Base-by-base conservation (phyloP, 2,888 invertebrate species). In the Leptopterna dolabrata region DNA sequence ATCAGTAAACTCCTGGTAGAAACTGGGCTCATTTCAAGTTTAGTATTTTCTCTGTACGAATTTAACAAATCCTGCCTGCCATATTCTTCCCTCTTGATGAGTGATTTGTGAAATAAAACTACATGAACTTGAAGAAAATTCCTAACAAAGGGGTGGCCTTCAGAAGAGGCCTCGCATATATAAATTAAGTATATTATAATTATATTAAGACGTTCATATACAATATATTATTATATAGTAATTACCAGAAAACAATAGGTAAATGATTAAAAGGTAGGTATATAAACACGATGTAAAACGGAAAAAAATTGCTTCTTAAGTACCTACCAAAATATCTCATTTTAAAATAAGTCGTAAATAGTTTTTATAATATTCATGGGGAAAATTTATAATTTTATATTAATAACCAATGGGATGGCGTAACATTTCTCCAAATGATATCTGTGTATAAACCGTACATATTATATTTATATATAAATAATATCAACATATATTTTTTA, bases 401-500 rank as follows among this genome's bases (percentile, higher is more conserved):
- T 47, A 63, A 63, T 24, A 63, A 27, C 2, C 19, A 24, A 24
- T 63, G 63, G 63, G 24, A 63, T 63, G 63, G 24, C 63, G 24
- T 63, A 55, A 63, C 24, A 63, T 63, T 63, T 63, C 63, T 24
- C 63, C 24, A 73, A 76, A 29, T 76, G 9, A 27, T 78, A 45
- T 78, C 45, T 78, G 19, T 78, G 41, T 43, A 45, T 24, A n/a
- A 24, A 19, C 43, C 16, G 19, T 45, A 45, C 41, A 19, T 45
- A 45, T 45, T 78, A 78, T 78, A 78, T 78, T 45, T 78, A 45
- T 78, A 78, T 45, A 78, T 78, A 45, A 27, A 78, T 78, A 78
- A 41, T 41, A 43, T 43, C 78, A 76, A 78, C 36, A 83, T 83
- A 83, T 83, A 83, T 83, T 83, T 83, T 81, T 83, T 70, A 70